Conservation (phyloP, 92 coral and sea anemone species). For the Epizoanthus ramosus region DNA sequence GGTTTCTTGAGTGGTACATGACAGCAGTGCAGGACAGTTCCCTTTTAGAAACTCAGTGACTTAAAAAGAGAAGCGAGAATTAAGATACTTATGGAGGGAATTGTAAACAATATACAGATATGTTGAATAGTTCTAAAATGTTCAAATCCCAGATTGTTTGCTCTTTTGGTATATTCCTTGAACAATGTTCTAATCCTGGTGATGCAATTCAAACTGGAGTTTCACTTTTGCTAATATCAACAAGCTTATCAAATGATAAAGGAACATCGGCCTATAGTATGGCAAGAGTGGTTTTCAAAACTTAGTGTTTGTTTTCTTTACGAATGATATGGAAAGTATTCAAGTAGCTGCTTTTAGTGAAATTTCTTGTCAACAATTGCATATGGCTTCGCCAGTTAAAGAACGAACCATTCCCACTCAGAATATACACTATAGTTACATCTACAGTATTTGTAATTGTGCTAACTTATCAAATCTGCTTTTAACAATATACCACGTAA, state of each 20-base stretch:
- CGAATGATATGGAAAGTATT: conserved; percentile 15
- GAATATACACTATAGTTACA: not conserved
- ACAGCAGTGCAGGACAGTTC: no score
- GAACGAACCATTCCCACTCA: not conserved
- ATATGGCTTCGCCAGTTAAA: not conserved
- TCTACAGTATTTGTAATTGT: not conserved
- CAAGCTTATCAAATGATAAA: not conserved
- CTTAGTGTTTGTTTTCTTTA: conserved; percentile 9
- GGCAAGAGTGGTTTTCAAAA: not conserved
- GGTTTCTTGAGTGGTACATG: no score
- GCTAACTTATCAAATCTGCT: not conserved
- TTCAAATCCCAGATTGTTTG: not conserved
- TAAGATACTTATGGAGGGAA: no score
- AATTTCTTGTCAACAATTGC: not conserved
- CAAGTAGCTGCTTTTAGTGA: conserved; percentile 17
- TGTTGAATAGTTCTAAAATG: not conserved
- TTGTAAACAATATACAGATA: not conserved
- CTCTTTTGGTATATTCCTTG: not conserved
- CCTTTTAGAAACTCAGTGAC: no score
- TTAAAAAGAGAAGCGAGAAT: no score
- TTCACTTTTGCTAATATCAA: not conserved
- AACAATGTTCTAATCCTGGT: conserved; percentile 4
- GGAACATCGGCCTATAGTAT: not conserved
- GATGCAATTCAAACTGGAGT: not conserved
- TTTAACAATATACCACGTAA: no score